Evolutionary conservation across 1,140 invertebrate genomes (phyloP).

Genomic region (Spodoptera frugiperda): DNA sequence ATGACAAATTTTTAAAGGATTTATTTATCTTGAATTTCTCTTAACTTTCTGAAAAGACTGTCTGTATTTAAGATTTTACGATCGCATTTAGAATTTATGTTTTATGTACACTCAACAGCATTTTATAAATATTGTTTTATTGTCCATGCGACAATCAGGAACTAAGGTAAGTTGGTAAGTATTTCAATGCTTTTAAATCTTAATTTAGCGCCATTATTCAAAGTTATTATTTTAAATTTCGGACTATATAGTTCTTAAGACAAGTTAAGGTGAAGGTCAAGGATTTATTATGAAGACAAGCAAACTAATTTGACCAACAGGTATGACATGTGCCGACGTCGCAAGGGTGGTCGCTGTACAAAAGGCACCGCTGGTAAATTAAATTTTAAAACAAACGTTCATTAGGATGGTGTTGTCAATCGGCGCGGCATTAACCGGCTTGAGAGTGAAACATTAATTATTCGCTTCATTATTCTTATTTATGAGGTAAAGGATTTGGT

Average conservation of each 20-base stretch:
- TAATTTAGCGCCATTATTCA: constrained; percentile 78
- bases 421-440: constrained; percentile 79
- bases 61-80: not conserved
- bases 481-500: constrained; percentile 83
- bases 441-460: constrained; percentile 74
- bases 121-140: constrained; percentile 34
- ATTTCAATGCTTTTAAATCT: constrained; percentile 49
- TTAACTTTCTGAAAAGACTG: too few species aligned
- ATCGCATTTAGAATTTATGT: not conserved
- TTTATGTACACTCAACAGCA: constrained; percentile 16
- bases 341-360: constrained; percentile 97
- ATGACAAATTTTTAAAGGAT: too few species aligned
- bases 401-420: constrained; percentile 70
- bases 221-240: constrained; percentile 39
- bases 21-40: too few species aligned
- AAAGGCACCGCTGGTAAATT: constrained; percentile 97
- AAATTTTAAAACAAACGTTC: constrained; percentile 70
- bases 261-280: constrained; percentile 48
- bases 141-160: constrained; percentile 44
- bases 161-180: constrained; percentile 64
- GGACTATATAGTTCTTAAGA: constrained; percentile 41
- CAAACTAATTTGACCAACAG: constrained; percentile 88
- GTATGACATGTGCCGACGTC: constrained; percentile 98
- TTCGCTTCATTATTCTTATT: constrained; percentile 79
- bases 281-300: constrained; percentile 63